Base-by-base conservation (phyloP, 2,113 vertebrate genomes). In the Chitala chitala region DNA sequence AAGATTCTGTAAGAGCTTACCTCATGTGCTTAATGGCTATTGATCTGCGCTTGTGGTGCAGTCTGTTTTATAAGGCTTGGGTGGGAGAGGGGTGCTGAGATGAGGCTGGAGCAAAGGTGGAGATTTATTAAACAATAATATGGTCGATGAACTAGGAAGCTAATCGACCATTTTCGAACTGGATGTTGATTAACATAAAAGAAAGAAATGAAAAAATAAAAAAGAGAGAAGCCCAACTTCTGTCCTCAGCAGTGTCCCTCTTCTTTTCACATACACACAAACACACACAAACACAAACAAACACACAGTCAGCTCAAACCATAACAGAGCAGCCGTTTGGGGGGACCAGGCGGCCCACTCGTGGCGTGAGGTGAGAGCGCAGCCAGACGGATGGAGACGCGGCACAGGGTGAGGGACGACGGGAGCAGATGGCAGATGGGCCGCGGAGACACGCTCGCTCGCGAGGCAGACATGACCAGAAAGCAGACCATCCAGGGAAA, bases 21-120 rank as follows among this genome's bases (percentile, higher is more conserved):
- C 9, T 44, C 38, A 46, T 68, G 64, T 68, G 64, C 26, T 24
- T 44, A 46, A 68, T 46, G 42, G 40, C 33, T 68, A 68, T 26
- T 26, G 64, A 68, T 46, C 46, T 29, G 59, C 31, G 31, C 9
- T 38, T 20, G 59, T 63, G 42, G 42, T 29, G 42, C 22, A 44
- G 40, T 68, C n/a, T 5, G 22, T 6, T 48, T 66, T 66, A 44
- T 20, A 24, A 40, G 40, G 38, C 8, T 66, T 44, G 46, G 46
- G 22, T 44, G 42, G 46, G 59, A 29, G 38, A n/a, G 59, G 38
- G 59, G n/a, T 15, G 44, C 22, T 42, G 24, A 38, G 64, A 42
- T n/a, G 15, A 66, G 42, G 42, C 64, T 24, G 26, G 38, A 24
- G 64, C 64, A 44, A 48, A 48, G 40, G 64, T 46, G 42, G 38